phyloP scores from a whole-genome alignment of 2,113 vertebrate species.

The Uria lomvia region DNA sequence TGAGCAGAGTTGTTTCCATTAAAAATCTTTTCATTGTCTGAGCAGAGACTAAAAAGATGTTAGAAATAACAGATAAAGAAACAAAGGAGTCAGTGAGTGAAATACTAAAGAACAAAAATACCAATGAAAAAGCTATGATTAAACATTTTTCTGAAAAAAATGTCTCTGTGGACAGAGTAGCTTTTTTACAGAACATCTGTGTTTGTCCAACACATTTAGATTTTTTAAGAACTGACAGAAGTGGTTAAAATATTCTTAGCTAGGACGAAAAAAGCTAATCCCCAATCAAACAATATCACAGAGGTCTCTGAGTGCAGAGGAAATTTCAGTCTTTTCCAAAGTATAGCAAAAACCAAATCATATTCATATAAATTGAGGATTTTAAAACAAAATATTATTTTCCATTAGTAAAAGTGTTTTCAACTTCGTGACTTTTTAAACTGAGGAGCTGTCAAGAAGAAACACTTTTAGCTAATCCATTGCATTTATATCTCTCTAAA shows the following conservation, averaged over 20 bases:
- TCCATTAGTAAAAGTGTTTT: not conserved
- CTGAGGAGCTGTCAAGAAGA: not conserved
- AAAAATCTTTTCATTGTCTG: not conserved
- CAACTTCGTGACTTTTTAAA: not conserved
- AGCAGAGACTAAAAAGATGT: not conserved
- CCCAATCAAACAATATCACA: not conserved
- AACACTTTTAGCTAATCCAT: constrained; percentile 22
- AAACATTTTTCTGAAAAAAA: not conserved
- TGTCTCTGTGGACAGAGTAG: not conserved
- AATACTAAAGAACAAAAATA: not conserved
- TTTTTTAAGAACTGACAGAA: not conserved
- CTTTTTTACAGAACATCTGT: not conserved
- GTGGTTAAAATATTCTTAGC: not conserved
- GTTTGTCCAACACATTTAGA: not conserved
- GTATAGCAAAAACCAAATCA: not conserved
- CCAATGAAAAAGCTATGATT: not conserved
- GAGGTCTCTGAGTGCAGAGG: not conserved
- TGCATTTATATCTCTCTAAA: not conserved
- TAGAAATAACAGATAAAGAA: not conserved
- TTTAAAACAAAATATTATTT: not conserved
- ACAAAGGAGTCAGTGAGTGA: not conserved
- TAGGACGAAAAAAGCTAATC: not conserved
- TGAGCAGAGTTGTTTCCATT: not conserved
- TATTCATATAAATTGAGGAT: not conserved
- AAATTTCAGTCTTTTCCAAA: not conserved